A percentile compares a stretch with the other conserved stretches of the same genome.
Conservation (phyloP, 2,113 vertebrate genomes). For the Tachysurus vachellii region DNA sequence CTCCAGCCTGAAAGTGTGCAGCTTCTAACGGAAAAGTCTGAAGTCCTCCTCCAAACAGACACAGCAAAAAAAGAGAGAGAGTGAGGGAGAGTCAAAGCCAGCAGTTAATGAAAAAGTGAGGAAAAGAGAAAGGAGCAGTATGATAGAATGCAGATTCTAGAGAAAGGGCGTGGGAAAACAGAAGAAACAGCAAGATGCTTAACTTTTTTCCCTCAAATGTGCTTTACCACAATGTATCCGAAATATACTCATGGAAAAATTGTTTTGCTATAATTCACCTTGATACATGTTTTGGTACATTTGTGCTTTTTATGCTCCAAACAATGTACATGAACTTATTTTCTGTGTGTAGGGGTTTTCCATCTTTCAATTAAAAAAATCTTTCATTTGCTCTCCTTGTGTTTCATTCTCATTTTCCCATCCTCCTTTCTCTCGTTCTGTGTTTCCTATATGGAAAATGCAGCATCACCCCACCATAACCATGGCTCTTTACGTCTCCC, state of each 20-base stretch:
- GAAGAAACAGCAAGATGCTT: background rate
- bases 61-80: slow-evolving; percentile 23
- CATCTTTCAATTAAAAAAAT: slow-evolving; percentile 51
- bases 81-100: slow-evolving; percentile 6
- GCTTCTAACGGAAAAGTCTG: slow-evolving; percentile 48
- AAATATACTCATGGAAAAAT: background rate
- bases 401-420: background rate
- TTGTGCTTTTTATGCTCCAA: background rate
- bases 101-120: background rate
- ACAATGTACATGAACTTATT: background rate
- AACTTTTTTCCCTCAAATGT: background rate
- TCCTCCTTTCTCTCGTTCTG: slow-evolving; percentile 28
- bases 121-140: slow-evolving; percentile 58
- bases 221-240: background rate
- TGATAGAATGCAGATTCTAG: slow-evolving; percentile 71
- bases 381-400: slow-evolving; percentile 48
- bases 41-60: slow-evolving; percentile 40
- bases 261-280: background rate
- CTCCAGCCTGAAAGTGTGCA: slow-evolving; percentile 12
- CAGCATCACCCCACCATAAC: slow-evolving; percentile 71
- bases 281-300: background rate
- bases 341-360: slow-evolving; percentile 26
- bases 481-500: slow-evolving; percentile 64
- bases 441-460: slow-evolving; percentile 74
- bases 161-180: background rate